Evolutionary conservation across 2,113 vertebrate genomes (phyloP).

Genomic region (Hyaena hyaena): DNA sequence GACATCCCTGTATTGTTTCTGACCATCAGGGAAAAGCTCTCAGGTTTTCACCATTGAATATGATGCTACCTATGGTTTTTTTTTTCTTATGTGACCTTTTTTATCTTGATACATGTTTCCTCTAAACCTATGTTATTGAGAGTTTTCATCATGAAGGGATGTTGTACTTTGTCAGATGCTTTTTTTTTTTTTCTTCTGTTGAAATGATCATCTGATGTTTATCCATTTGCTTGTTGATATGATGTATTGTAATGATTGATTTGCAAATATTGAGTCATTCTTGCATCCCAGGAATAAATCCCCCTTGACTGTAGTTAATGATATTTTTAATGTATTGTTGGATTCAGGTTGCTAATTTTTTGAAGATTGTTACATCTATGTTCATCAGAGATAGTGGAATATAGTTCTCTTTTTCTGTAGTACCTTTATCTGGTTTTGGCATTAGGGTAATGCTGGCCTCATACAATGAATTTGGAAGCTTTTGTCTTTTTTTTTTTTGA

Average conservation of each 20-base stretch:
- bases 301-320: neutral
- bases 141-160: neutral
- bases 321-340: neutral
- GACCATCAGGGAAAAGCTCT: neutral
- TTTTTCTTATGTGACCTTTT: neutral
- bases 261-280: neutral
- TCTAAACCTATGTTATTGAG: neutral
- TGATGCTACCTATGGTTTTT: neutral
- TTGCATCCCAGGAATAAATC: neutral
- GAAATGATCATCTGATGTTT: neutral
- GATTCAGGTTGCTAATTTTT: neutral
- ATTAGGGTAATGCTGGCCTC: neutral
- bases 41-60: neutral
- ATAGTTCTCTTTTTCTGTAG: neutral
- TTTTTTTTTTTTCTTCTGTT: neutral
- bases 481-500: neutral
- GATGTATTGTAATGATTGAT: neutral
- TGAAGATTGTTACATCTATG: neutral
- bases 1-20: neutral
- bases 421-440: neutral
- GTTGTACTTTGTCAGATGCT: neutral
- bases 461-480: neutral
- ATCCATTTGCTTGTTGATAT: neutral
- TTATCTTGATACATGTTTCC: neutral
- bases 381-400: neutral